These are phyloP conservation scores for Malachius bipustulatus DNA, from an alignment of 2,888 invertebrate species.

Conservation along the genomic window DNA sequence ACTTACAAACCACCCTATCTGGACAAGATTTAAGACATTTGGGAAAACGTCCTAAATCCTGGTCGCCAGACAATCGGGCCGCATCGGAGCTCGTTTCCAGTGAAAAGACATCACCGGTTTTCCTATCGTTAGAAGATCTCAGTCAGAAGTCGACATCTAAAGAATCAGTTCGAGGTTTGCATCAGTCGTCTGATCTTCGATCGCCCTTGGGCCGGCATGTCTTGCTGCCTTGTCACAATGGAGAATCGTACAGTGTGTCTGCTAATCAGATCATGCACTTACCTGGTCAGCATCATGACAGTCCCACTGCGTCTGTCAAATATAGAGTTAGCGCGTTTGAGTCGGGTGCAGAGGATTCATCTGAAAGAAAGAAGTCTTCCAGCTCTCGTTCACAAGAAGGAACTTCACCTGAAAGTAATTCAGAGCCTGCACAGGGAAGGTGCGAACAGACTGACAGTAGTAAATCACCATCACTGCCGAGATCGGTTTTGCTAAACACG, in stretches of 20 bases:
- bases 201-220: conserved; percentile 51
- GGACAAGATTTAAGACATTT: conserved; percentile 29
- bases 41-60: conserved; percentile 35
- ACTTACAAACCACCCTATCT: conserved; percentile 17
- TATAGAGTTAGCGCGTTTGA: conserved; percentile 65
- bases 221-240: conserved; percentile 75
- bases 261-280: conserved; percentile 81
- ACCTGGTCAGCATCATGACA: conserved; percentile 36
- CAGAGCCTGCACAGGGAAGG: conserved; percentile 35
- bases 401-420: background rate
- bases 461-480: conserved; percentile 25
- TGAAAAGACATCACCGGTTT: conserved; percentile 41
- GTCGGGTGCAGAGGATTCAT: conserved; percentile 34
- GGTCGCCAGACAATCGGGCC: conserved; percentile 51
- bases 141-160: conserved; percentile 30
- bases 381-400: conserved; percentile 10
- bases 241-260: conserved; percentile 78
- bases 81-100: conserved; percentile 45
- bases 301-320: conserved; percentile 43
- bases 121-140: conserved; percentile 57
- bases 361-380: conserved; percentile 27
- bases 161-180: conserved; percentile 22
- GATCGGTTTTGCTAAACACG: conserved; percentile 38
- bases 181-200: conserved; percentile 21
- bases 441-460: conserved; percentile 27